These are phyloP conservation scores for Nysson spinosus DNA, from an alignment of 2,888 invertebrate genomes.

Conservation along the genomic window DNA sequence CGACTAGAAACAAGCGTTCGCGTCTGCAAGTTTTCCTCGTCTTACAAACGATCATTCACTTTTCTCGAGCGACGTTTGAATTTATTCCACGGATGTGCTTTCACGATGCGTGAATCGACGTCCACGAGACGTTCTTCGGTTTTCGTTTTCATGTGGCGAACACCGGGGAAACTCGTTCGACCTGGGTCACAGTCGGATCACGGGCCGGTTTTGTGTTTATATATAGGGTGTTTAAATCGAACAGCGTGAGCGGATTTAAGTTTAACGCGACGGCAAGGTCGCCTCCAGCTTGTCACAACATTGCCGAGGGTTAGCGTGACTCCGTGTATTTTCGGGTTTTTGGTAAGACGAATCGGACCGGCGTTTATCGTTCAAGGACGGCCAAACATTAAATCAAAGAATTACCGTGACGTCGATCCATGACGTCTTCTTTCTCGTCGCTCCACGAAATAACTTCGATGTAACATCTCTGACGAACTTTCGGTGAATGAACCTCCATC, in stretches of 20 bases:
- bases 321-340: constrained; percentile 46
- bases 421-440: not conserved
- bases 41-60: too few relatives aligned
- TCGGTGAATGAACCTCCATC: not conserved
- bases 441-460: not conserved
- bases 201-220: constrained; percentile 45
- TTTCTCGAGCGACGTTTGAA: too few relatives aligned
- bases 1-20: too few relatives aligned
- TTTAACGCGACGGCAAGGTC: constrained; percentile 50
- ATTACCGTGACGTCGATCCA: constrained; percentile 1
- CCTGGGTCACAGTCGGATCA: constrained; percentile 48
- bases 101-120: too few relatives aligned
- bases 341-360: constrained; percentile 29
- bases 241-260: constrained; percentile 48
- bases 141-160: not conserved
- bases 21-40: too few relatives aligned
- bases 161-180: constrained; percentile 25
- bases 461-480: not conserved
- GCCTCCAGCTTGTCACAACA: constrained; percentile 53
- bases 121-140: not conserved
- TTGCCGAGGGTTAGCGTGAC: constrained; percentile 34
- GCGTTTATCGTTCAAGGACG: constrained; percentile 44
- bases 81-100: too few relatives aligned
- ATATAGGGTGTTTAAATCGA: constrained; percentile 49
- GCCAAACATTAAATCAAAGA: constrained; percentile 21